These are phyloP conservation scores for Berghia stephanieae DNA, from an alignment of 1,140 invertebrate genomes.

Conservation along the genomic window DNA sequence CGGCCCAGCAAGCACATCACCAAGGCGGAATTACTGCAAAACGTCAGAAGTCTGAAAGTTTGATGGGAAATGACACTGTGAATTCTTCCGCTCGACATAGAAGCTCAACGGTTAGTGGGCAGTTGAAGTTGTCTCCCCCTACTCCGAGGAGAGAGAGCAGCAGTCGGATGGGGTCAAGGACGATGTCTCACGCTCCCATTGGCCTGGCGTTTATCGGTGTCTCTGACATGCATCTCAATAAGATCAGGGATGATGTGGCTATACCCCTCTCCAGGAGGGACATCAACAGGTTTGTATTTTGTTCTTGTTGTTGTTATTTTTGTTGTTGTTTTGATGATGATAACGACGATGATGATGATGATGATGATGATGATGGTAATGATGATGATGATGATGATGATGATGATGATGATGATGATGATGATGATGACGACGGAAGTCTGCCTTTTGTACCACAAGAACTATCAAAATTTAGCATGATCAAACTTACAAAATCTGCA, in stretches of 20 bases:
- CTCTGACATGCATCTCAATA: slow-evolving; percentile 36
- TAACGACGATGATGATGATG: slow-evolving; percentile 27
- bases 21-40: neutral
- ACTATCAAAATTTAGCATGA: too few species aligned
- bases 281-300: slow-evolving; percentile 74
- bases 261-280: slow-evolving; percentile 93
- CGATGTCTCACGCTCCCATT: slow-evolving; percentile 8
- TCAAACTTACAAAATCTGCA: too few species aligned
- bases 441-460: too few species aligned
- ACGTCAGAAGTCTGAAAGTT: neutral
- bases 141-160: too few species aligned
- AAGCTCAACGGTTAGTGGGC: too few species aligned
- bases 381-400: slow-evolving; percentile 37
- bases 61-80: too few species aligned
- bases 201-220: slow-evolving; percentile 34
- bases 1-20: neutral
- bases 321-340: neutral
- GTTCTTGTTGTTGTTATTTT: neutral
- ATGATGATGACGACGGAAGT: slow-evolving; percentile 20
- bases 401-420: slow-evolving; percentile 36
- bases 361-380: slow-evolving; percentile 28
- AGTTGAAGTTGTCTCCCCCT: too few species aligned
- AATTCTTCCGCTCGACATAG: too few species aligned
- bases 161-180: too few species aligned
- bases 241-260: slow-evolving; percentile 71